Evolutionary conservation across 2,888 invertebrate genomes (phyloP).

Genomic region (Lycophotia porphyrea): DNA sequence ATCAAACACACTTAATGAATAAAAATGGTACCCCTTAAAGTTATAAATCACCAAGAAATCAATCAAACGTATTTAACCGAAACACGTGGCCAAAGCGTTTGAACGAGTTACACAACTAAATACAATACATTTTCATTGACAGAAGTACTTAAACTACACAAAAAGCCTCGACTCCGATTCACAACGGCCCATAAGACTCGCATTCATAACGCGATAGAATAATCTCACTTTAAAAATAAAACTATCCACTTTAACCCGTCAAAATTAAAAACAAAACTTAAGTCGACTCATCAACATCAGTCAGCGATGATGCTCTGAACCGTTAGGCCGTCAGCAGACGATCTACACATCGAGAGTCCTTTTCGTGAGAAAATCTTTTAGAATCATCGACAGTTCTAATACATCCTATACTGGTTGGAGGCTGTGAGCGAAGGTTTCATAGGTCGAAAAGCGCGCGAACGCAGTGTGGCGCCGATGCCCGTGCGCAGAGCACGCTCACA

Average conservation of each 20-base stretch:
- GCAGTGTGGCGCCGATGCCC: slow-evolving; percentile 88
- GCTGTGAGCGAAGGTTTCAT: slow-evolving; percentile 86
- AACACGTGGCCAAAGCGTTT: slow-evolving; percentile 62
- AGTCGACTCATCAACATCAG: slow-evolving; percentile 83
- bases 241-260: slow-evolving; percentile 77
- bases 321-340: slow-evolving; percentile 78
- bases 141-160: slow-evolving; percentile 79
- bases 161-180: slow-evolving; percentile 79
- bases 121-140: slow-evolving; percentile 76
- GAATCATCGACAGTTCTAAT: slow-evolving; percentile 81
- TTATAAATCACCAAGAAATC: slow-evolving; percentile 63
- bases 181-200: slow-evolving; percentile 81
- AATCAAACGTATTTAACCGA: slow-evolving; percentile 55
- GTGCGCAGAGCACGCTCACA: slow-evolving; percentile 88
- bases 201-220: slow-evolving; percentile 83
- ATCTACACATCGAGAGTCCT: slow-evolving; percentile 82
- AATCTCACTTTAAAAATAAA: slow-evolving; percentile 84
- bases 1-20: slow-evolving; percentile 51
- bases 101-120: slow-evolving; percentile 58
- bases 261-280: slow-evolving; percentile 84
- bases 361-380: slow-evolving; percentile 87
- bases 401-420: slow-evolving; percentile 80
- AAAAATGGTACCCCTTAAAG: slow-evolving; percentile 51
- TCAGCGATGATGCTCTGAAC: slow-evolving; percentile 78
- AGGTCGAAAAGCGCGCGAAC: slow-evolving; percentile 89